Evolutionary conservation across 1,140 invertebrate species (phyloP).

Genomic region (Tetraneura akinire): DNA sequence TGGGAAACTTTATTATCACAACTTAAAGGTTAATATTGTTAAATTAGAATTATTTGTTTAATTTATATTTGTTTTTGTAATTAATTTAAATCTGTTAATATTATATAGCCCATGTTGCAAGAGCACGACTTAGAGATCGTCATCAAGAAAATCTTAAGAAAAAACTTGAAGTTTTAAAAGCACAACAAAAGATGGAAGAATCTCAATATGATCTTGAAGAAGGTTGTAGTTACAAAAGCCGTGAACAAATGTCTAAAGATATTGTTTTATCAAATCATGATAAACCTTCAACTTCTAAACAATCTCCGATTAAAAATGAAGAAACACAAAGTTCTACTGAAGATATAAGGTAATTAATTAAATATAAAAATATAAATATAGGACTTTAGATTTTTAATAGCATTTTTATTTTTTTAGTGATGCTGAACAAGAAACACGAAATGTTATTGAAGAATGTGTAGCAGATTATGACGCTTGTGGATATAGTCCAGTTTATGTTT

Average conservation of each 20-base stretch:
- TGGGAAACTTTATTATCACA: conserved; percentile 94
- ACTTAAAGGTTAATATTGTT: conserved; percentile 70
- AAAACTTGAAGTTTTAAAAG: conserved; percentile 88
- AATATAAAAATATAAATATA: neutral
- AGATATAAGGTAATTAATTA: conserved; percentile 20
- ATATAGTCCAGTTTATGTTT: conserved; percentile 81
- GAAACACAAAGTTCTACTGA: conserved; percentile 13
- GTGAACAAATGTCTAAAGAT: neutral
- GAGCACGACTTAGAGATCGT: conserved; percentile 84
- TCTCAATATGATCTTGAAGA: conserved; percentile 54
- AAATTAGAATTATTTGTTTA: no score
- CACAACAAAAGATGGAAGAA: conserved; percentile 74
- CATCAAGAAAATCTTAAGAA: conserved; percentile 89
- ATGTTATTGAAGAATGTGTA: conserved; percentile 66
- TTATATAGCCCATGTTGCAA: conserved; percentile 85
- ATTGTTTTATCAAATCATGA: neutral
- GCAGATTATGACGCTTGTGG: conserved; percentile 75
- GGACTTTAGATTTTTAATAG: neutral
- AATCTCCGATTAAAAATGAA: neutral
- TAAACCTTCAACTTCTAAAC: conserved; percentile 33
- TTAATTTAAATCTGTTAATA: neutral
- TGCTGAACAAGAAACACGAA: conserved; percentile 61
- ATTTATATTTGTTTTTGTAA: neutral
- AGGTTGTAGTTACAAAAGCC: conserved; percentile 34
- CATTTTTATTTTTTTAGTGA: conserved; percentile 52